Conservation (phyloP, 2,888 invertebrate genomes). For the Phoronis australis region DNA sequence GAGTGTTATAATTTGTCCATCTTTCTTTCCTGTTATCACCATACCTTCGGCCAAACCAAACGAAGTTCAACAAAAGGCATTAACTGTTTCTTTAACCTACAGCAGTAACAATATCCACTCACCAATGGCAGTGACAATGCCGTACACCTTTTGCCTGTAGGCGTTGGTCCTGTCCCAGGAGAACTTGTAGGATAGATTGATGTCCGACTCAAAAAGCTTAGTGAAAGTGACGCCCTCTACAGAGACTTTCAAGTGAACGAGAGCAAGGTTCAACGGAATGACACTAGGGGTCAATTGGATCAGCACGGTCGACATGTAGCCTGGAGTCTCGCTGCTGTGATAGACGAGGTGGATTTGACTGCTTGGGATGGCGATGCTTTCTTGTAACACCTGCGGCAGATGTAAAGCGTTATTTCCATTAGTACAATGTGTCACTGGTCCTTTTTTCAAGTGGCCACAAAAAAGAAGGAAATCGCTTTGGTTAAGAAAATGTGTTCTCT, state of each 20-base stretch:
- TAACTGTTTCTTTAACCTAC: too few species aligned
- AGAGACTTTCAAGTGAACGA: conserved; percentile 79
- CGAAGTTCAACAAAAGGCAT: too few species aligned
- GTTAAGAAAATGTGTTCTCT: too few species aligned
- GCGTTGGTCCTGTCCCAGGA: conserved; percentile 98
- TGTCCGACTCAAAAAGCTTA: conserved; percentile 91
- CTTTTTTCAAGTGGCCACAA: too few species aligned
- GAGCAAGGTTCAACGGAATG: conserved; percentile 38
- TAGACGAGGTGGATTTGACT: conserved; percentile 91
- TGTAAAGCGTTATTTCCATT: too few species aligned
- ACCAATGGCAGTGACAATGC: conserved; percentile 88
- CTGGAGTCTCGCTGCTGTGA: conserved; percentile 89
- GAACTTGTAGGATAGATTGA: conserved; percentile 89
- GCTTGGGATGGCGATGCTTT: conserved; percentile 88
- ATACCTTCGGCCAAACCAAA: too few species aligned
- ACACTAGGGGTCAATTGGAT: conserved; percentile 47
- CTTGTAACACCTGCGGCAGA: conserved; percentile 88
- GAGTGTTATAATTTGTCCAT: too few species aligned
- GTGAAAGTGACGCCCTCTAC: conserved; percentile 90
- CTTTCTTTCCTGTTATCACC: too few species aligned
- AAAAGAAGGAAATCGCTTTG: too few species aligned
- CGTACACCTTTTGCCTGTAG: conserved; percentile 96
- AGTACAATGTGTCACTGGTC: too few species aligned
- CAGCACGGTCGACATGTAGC: conserved; percentile 87
- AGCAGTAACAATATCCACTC: too few species aligned